Conservation (phyloP, 2,113 vertebrate genomes). For the Nasalis larvatus region DNA sequence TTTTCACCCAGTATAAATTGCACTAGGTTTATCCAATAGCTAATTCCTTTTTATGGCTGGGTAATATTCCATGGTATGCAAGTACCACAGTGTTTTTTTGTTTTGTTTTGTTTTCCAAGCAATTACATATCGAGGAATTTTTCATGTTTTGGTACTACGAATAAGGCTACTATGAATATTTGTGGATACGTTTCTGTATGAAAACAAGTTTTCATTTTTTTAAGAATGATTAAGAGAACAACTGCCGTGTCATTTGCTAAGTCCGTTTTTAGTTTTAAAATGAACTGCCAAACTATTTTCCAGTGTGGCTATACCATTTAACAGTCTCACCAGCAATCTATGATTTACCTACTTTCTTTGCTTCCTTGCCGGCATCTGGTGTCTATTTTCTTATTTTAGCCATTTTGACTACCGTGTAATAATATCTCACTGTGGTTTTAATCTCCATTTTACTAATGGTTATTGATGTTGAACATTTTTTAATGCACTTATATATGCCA, state of each 20-base stretch:
- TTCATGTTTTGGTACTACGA: not conserved
- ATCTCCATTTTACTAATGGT: not conserved
- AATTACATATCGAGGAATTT: not conserved
- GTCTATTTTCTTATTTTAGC: not conserved
- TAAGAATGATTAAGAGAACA: not conserved
- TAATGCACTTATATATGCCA: not conserved
- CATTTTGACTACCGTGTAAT: not conserved
- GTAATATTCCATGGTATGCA: not conserved
- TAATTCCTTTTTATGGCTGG: not conserved
- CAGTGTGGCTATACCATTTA: not conserved
- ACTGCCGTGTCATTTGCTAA: not conserved
- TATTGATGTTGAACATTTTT: not conserved
- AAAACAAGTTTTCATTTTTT: not conserved
- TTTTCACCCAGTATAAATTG: not conserved
- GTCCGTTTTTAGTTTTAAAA: not conserved
- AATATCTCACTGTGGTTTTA: not conserved
- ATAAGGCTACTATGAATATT: not conserved
- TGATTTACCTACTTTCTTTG: not conserved
- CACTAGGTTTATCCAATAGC: not conserved
- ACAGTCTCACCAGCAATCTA: not conserved
- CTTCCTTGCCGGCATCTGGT: not conserved
- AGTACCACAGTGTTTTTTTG: not conserved
- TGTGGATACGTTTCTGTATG: not conserved
- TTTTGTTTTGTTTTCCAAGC: not conserved
- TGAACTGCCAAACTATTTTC: not conserved